Conservation (phyloP, 1,140 invertebrate genomes). For the Dendroctonus ponderosae region DNA sequence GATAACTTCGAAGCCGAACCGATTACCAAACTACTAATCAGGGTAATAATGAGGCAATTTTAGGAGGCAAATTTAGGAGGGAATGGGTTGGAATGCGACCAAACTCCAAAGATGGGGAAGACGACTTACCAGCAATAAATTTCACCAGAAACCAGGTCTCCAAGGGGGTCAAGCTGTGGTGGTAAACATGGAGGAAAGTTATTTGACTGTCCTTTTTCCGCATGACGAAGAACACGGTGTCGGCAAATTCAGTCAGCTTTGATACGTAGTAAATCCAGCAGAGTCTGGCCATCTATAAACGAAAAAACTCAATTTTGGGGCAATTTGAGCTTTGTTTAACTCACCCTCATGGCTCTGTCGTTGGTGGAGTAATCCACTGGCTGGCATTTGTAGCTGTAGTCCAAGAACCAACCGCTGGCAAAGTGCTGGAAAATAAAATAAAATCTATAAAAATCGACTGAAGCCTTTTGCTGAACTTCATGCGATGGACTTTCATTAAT, state of each 20-base stretch:
- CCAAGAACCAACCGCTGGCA: slow-evolving; percentile 80
- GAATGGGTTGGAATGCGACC: too few relatives aligned
- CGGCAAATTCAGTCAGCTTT: slow-evolving; percentile 93
- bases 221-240: slow-evolving; percentile 90
- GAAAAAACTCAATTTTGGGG: neutral
- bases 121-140: slow-evolving; percentile 80
- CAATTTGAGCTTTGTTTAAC: slow-evolving; percentile 45
- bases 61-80: too few relatives aligned
- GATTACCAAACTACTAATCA: neutral
- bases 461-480: too few relatives aligned
- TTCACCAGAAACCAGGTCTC: slow-evolving; percentile 95
- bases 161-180: slow-evolving; percentile 91
- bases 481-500: too few relatives aligned
- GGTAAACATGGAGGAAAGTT: slow-evolving; percentile 89
- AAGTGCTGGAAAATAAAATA: slow-evolving; percentile 65
- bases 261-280: slow-evolving; percentile 98
- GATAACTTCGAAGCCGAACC: neutral
- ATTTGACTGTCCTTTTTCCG: slow-evolving; percentile 92
- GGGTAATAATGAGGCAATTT: neutral
- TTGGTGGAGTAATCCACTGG: slow-evolving; percentile 87
- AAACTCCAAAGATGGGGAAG: neutral
- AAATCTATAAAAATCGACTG: too few relatives aligned
- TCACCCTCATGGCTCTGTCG: slow-evolving; percentile 76
- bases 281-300: slow-evolving; percentile 79
- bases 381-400: slow-evolving; percentile 91